These are phyloP conservation scores for Apogon talboti DNA, from an alignment of 2,797 vertebrate species.

Conservation along the genomic window DNA sequence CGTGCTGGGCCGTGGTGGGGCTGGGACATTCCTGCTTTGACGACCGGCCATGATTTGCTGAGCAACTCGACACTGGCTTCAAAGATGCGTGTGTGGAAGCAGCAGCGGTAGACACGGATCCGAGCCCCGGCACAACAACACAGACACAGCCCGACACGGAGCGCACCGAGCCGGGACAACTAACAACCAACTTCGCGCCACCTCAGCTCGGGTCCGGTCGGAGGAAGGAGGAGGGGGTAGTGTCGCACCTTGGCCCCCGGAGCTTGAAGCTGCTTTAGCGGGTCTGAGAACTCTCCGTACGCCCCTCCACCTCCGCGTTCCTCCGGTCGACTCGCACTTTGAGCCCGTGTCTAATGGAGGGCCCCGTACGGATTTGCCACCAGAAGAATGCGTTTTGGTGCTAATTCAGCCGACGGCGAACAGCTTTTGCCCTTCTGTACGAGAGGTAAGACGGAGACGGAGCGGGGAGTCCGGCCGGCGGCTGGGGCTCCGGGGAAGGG, in stretches of 20 bases:
- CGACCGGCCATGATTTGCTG: constrained; percentile 83
- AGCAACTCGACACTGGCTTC: constrained; percentile 83
- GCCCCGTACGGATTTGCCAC: constrained; percentile 84
- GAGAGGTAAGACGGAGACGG: constrained; percentile 78
- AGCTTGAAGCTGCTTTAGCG: constrained; percentile 41
- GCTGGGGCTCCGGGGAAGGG: too few relatives aligned
- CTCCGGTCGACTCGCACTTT: constrained; percentile 62
- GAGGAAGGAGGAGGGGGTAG: constrained; percentile 22
- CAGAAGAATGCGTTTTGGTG: constrained; percentile 78
- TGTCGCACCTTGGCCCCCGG: constrained; percentile 65
- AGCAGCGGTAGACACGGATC: constrained; percentile 55
- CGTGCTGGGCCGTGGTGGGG: constrained; percentile 69
- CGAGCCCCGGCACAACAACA: background rate
- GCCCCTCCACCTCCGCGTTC: constrained; percentile 39
- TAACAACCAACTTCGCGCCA: constrained; percentile 12
- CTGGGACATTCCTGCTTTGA: constrained; percentile 85
- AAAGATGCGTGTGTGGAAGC: constrained; percentile 77
- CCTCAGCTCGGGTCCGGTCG: constrained; percentile 3
- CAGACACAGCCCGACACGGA: background rate
- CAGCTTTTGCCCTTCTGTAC: constrained; percentile 74
- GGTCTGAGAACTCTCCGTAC: constrained; percentile 37
- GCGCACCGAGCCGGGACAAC: constrained; percentile 12
- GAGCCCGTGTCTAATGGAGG: constrained; percentile 86
- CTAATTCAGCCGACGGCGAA: constrained; percentile 68
- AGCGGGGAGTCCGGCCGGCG: constrained; percentile 36